Evolutionary conservation across 1,140 invertebrate genomes (phyloP).

Genomic region (Cepaea nemoralis): DNA sequence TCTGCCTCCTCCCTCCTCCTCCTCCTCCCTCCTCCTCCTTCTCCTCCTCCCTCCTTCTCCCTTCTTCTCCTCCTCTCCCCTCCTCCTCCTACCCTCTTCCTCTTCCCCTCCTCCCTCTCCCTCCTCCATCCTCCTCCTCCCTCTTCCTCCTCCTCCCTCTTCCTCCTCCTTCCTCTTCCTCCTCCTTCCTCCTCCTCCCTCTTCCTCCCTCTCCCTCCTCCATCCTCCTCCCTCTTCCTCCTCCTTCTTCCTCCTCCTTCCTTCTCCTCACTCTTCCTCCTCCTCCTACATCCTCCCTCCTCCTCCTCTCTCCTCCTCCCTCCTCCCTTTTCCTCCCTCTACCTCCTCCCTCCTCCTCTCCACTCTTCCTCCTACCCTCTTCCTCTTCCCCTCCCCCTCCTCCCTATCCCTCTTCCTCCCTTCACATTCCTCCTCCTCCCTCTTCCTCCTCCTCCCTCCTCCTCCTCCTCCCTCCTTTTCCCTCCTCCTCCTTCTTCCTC

Average conservation of each 20-base stretch:
- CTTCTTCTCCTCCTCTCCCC: not conserved
- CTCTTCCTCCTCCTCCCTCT: not conserved
- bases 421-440: too few relatives aligned
- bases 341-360: too few relatives aligned
- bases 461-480: not conserved
- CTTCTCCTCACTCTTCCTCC: too few relatives aligned
- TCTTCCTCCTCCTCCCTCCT: constrained; percentile 1
- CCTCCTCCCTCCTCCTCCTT: not conserved
- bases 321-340: too few relatives aligned
- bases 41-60: not conserved
- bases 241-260: too few relatives aligned
- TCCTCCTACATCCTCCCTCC: too few relatives aligned
- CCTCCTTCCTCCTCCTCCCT: not conserved
- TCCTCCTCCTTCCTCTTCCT: not conserved
- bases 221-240: too few relatives aligned
- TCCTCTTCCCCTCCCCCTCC: not conserved
- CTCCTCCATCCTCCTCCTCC: too few relatives aligned
- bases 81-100: too few relatives aligned
- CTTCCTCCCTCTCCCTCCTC: not conserved
- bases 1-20: too few relatives aligned
- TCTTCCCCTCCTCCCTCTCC: too few relatives aligned
- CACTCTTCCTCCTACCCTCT: not conserved
- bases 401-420: not conserved
- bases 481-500: not conserved
- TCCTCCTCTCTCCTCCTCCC: too few relatives aligned